Evolutionary conservation across 2,888 invertebrate species (phyloP), one percentile per base, ranked within the genome.

Genomic region (Tinea pellionella): DNA sequence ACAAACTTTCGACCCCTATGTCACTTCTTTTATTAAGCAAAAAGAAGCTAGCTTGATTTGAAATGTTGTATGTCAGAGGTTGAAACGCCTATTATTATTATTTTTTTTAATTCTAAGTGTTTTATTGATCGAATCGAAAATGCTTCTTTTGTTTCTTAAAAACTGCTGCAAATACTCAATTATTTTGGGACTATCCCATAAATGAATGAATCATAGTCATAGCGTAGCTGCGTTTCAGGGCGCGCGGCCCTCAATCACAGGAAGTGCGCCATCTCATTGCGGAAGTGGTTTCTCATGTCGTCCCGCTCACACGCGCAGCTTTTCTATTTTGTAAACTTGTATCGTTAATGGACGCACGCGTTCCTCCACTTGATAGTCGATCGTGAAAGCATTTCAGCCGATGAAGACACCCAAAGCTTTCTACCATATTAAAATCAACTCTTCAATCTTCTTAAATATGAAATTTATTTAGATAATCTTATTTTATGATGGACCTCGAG

Each of bases 191-290:
- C 47, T 47, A 47, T 47, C 47, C 47, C 37, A 37, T 37, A 37
- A 37, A 16, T 47, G 15, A 47, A 15, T 4, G 4, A 16, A 16
- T 15, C 47, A 47, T 16, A 15, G 15, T 13, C 13, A 47, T 47
- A 16, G 47, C 2, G 9, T 15, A 16, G 15, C 16, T 6, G 2
- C 18, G 47, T 42, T n/a, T 37, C 30, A 64, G 70, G 71, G 66
- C 72, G 69, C 67, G 69, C 66, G 69, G 71, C 71, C 76, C 82
- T 84, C 88, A 88, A 88, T 88, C 87, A 88, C 85, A 86, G 88
- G 87, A 86, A 88, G 88, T 88, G 88, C 87, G 81, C 83, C 85
- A 81, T 85, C 88, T 88, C 88, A 88, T 88, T 77, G 78, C 87
- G 87, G 88, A 88, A 88, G 88, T 88, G 88, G 86, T 88, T 82